Evolutionary conservation across 2,113 vertebrate genomes (phyloP).

Genomic region (Gymnorhina tibicen): DNA sequence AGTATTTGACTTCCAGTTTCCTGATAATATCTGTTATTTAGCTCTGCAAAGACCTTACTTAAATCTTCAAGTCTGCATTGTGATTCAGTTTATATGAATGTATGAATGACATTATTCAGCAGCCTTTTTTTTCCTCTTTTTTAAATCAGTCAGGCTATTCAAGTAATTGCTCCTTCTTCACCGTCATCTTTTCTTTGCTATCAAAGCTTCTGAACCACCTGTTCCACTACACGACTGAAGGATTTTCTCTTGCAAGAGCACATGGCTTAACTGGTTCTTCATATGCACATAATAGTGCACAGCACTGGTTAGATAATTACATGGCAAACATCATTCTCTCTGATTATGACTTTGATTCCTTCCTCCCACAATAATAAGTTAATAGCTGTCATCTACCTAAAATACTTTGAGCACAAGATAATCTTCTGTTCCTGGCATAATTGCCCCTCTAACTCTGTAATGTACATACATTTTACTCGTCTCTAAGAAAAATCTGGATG

Average conservation of each 20-base stretch:
- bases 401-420: slow-evolving; percentile 35
- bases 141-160: not conserved
- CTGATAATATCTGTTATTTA: not conserved
- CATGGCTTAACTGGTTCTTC: not conserved
- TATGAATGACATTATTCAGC: not conserved
- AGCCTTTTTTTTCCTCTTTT: not conserved
- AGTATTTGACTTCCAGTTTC: not conserved
- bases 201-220: not conserved
- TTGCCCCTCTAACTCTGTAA: slow-evolving; percentile 12
- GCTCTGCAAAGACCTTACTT: not conserved
- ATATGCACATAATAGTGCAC: not conserved
- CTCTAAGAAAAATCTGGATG: not conserved
- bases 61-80: not conserved
- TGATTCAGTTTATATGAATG: slow-evolving; percentile 7
- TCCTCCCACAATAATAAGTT: slow-evolving; percentile 53
- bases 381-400: slow-evolving; percentile 51
- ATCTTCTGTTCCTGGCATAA: slow-evolving; percentile 49
- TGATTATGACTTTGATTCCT: slow-evolving; percentile 39
- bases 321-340: slow-evolving; percentile 4
- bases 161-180: not conserved
- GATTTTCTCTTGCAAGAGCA: not conserved
- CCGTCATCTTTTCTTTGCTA: not conserved
- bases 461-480: not conserved
- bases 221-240: not conserved
- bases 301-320: not conserved